These are phyloP conservation scores for Sciaenops ocellatus DNA, from an alignment of 2,797 vertebrate genomes.

Conservation along the genomic window DNA sequence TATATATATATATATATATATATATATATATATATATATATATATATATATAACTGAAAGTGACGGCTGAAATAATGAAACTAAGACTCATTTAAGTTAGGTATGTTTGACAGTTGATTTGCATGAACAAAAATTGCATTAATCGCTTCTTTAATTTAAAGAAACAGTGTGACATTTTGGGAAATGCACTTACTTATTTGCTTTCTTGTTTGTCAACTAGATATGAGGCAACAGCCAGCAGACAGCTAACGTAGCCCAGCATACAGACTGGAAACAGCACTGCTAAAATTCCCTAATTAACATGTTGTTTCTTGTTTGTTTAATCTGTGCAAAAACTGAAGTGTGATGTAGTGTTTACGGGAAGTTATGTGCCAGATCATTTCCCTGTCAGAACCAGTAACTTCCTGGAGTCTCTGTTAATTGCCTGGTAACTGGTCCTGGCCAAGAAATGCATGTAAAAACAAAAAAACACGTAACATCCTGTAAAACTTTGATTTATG, in stretches of 20 bases:
- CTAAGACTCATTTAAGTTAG: neutral
- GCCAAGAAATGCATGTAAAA: neutral
- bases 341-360: neutral
- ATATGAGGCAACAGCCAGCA: neutral
- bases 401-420: neutral
- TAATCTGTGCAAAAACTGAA: neutral
- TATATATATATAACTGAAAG: neutral
- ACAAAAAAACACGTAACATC: neutral
- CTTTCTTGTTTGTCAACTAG: neutral
- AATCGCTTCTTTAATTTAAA: neutral
- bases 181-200: neutral
- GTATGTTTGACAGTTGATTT: neutral
- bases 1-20: neutral
- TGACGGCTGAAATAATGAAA: neutral
- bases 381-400: neutral
- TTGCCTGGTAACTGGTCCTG: neutral
- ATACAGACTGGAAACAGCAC: neutral
- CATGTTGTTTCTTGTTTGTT: neutral
- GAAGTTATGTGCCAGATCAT: neutral
- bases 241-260: neutral
- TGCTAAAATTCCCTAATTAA: neutral
- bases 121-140: neutral
- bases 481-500: neutral
- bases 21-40: too few relatives aligned
- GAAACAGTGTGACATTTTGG: neutral